A percentile compares a stretch with the other conserved stretches of the same genome.
Evolutionary conservation across 2,888 invertebrate species (phyloP).

Genomic region (Adelognathus sp.): DNA sequence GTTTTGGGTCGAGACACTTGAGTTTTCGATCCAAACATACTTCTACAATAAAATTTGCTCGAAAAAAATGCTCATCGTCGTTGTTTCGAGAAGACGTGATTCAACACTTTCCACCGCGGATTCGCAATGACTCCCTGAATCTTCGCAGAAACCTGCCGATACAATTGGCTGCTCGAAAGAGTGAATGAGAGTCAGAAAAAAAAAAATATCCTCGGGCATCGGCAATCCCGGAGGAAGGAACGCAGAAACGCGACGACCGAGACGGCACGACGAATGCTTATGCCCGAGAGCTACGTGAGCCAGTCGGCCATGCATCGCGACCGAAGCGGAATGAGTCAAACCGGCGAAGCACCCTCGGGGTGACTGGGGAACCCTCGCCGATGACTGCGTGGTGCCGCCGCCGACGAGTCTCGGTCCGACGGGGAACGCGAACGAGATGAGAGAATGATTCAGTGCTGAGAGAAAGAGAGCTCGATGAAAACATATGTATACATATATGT

Average conservation of each 20-base stretch:
- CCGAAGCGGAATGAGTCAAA: conserved; percentile 66
- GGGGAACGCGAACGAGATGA: conserved; percentile 32
- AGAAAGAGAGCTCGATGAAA: conserved; percentile 35
- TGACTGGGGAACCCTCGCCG: conserved; percentile 71
- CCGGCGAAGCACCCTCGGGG: conserved; percentile 67
- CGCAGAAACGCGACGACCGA: conserved; percentile 13
- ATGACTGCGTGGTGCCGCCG: background rate
- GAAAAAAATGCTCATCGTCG: conserved; percentile 24
- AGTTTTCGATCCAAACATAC: too few species aligned
- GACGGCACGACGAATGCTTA: conserved; percentile 33
- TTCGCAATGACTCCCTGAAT: background rate
- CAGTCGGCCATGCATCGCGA: conserved; percentile 41
- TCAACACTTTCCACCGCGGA: too few species aligned
- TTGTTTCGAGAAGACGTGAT: too few species aligned
- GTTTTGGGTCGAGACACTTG: too few species aligned
- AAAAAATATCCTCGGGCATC: conserved; percentile 46
- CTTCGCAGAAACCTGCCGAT: conserved; percentile 14
- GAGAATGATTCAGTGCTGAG: conserved; percentile 45
- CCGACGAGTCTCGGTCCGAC: conserved; percentile 9
- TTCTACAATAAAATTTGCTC: too few species aligned
- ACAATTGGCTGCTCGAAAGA: conserved; percentile 26
- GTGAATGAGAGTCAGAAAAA: background rate
- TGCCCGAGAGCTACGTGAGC: conserved; percentile 53
- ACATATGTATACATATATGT: conserved; percentile 30
- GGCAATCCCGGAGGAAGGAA: conserved; percentile 27